Conservation (phyloP, 1,140 invertebrate species). For the Periplaneta americana region DNA sequence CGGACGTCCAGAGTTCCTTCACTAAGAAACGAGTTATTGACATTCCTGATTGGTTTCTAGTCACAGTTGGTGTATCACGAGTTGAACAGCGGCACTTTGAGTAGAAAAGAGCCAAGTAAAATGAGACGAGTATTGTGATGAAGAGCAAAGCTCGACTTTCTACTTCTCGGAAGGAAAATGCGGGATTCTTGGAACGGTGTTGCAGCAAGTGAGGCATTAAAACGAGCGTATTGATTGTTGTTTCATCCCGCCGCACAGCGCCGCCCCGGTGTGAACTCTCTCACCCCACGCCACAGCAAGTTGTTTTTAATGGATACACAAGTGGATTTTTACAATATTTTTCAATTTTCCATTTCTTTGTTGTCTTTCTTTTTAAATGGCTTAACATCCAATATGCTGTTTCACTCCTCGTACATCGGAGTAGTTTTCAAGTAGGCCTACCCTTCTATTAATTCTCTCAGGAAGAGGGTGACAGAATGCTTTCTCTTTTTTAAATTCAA, state of each 20-base stretch:
- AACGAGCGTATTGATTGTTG: neutral
- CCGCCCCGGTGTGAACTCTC: neutral
- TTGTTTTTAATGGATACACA: neutral
- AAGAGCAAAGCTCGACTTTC: too few species aligned
- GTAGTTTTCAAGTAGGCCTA: neutral
- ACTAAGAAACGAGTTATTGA: too few species aligned
- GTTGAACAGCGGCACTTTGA: too few species aligned
- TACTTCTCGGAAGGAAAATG: neutral
- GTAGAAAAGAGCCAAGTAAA: too few species aligned
- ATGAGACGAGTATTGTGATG: too few species aligned
- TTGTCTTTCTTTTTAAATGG: conserved; percentile 7
- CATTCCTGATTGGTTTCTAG: too few species aligned
- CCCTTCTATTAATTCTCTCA: neutral
- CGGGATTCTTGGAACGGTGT: neutral
- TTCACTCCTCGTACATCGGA: neutral
- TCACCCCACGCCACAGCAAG: neutral
- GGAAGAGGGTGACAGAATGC: neutral
- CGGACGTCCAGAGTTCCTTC: too few species aligned
- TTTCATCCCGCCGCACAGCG: neutral
- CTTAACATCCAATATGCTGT: conserved; percentile 9
- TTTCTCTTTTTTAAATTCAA: neutral
- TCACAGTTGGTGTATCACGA: too few species aligned
- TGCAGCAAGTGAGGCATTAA: neutral
- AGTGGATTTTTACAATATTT: conserved; percentile 5
- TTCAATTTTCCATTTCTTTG: conserved; percentile 4